phyloP scores from a whole-genome alignment of 2,113 vertebrate species.

The Paramormyrops kingsleyae region DNA sequence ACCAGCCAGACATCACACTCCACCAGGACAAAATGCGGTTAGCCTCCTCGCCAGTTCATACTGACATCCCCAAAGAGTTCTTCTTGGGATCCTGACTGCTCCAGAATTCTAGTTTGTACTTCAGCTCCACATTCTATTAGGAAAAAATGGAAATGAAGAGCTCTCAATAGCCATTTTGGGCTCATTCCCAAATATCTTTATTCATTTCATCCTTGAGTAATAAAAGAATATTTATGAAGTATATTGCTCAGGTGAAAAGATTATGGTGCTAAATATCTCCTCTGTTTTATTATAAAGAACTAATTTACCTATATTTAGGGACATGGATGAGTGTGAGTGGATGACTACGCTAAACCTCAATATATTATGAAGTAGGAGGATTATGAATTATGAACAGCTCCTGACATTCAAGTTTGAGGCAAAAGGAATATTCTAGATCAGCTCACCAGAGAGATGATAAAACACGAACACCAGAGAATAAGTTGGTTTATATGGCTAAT shows the following conservation, averaged over 20 bases:
- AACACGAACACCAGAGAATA: not conserved
- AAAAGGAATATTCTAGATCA: not conserved
- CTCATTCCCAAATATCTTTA: not conserved
- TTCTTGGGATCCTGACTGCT: not conserved
- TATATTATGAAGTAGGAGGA: not conserved
- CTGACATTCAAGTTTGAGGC: not conserved
- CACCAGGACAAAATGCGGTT: not conserved
- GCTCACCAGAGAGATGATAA: not conserved
- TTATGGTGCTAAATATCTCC: not conserved
- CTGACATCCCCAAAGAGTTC: not conserved
- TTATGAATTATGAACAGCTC: not conserved
- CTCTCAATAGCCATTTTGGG: not conserved
- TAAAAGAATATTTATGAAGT: not conserved
- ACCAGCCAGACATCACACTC: not conserved
- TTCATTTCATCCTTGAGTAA: not conserved
- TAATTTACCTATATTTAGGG: not conserved
- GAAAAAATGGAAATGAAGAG: not conserved
- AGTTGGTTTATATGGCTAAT: not conserved
- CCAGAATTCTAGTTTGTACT: constrained; percentile 19
- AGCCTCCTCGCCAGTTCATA: not conserved
- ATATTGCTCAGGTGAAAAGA: not conserved
- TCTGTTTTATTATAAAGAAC: not conserved
- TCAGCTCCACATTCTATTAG: constrained; percentile 19
- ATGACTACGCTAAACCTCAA: not conserved
- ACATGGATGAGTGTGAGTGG: not conserved